Conservation (phyloP, 2,113 vertebrate genomes). For the Ochotona princeps region DNA sequence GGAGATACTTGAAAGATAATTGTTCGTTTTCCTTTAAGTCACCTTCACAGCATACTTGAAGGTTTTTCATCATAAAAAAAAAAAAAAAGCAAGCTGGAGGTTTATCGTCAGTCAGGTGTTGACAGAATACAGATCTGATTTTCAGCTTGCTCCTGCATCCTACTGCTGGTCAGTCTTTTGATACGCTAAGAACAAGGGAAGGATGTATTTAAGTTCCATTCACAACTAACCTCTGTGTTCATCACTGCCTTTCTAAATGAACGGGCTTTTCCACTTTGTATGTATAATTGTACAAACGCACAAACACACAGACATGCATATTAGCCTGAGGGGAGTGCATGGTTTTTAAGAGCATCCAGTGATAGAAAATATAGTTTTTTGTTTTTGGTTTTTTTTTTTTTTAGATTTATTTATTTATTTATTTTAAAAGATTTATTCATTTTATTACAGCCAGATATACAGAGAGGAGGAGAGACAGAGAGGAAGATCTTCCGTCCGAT, state of each 20-base stretch:
- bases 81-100: not conserved
- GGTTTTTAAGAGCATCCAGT: not conserved
- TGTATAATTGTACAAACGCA: not conserved
- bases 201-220: not conserved
- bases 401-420: too few relatives aligned
- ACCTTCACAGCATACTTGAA: not conserved
- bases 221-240: not conserved
- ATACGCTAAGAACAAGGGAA: not conserved
- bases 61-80: not conserved
- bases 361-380: not conserved
- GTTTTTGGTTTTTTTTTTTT: too few relatives aligned
- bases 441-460: too few relatives aligned
- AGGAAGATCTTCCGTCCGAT: too few relatives aligned
- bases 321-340: not conserved
- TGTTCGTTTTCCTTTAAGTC: constrained; percentile 11
- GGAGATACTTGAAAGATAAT: not conserved
- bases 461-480: too few relatives aligned
- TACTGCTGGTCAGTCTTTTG: not conserved
- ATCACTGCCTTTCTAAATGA: not conserved
- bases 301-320: not conserved
- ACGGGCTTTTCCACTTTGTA: not conserved
- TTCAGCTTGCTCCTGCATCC: not conserved
- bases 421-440: too few relatives aligned
- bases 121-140: not conserved
- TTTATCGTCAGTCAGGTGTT: not conserved